phyloP scores from a whole-genome alignment of 2,888 invertebrate species.

The Meta bourneti region DNA sequence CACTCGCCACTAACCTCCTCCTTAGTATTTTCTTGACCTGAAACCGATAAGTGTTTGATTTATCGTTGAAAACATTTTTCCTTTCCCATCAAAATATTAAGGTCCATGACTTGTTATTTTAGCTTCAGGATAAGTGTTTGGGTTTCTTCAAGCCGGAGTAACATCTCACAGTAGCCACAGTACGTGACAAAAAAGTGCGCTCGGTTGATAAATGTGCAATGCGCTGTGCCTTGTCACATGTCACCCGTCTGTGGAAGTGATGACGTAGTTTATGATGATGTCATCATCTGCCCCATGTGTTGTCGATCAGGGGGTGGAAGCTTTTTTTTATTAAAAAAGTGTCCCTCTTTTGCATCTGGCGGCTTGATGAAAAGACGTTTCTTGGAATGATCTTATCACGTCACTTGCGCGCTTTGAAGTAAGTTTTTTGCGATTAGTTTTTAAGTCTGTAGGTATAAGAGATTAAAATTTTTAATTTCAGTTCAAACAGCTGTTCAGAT shows the following conservation, averaged over 20 bases:
- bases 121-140: not conserved
- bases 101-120: not conserved
- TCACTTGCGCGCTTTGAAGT: not conserved
- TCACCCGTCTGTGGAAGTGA: conserved; percentile 21
- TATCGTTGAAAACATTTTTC: too few species aligned
- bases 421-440: too few species aligned
- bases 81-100: not conserved
- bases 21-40: too few species aligned
- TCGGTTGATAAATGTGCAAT: conserved; percentile 42
- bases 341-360: not conserved
- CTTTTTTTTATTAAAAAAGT: not conserved
- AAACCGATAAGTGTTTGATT: too few species aligned
- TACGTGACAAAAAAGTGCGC: not conserved
- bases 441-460: too few species aligned
- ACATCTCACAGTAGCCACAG: conserved; percentile 2
- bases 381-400: not conserved
- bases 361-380: not conserved
- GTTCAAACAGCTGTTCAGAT: too few species aligned
- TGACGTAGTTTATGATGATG: conserved; percentile 60
- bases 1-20: too few species aligned
- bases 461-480: too few species aligned
- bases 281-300: conserved; percentile 62
- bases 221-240: conserved; percentile 31
- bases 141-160: not conserved
- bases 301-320: conserved; percentile 55